A percentile compares a stretch with the other conserved stretches of the same genome.
Evolutionary conservation across 2,113 vertebrate species (phyloP).

Genomic region (Nycticryphes semicollaris): DNA sequence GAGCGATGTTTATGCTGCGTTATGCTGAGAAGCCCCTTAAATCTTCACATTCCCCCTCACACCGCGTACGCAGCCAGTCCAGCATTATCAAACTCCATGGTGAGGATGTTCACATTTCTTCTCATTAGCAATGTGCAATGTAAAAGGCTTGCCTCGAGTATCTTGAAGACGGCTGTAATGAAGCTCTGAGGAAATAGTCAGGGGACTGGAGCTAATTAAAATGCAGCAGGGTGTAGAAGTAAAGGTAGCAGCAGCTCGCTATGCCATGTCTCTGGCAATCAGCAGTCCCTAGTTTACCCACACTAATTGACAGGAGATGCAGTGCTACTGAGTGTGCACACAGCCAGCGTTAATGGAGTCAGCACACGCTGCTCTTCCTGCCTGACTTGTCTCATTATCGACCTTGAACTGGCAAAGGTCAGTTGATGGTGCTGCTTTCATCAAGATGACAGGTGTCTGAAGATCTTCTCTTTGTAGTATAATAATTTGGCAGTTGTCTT

Average conservation of each 20-base stretch:
- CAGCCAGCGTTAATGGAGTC: conserved; percentile 76
- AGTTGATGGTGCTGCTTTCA: conserved; percentile 75
- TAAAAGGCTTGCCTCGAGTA: conserved; percentile 67
- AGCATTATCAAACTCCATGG: conserved; percentile 30
- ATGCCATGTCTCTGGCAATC: conserved; percentile 77
- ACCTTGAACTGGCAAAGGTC: conserved; percentile 85
- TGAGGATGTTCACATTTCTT: conserved; percentile 64
- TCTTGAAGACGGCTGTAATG: conserved; percentile 75
- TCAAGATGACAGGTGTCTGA: conserved; percentile 81
- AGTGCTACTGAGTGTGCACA: conserved; percentile 67
- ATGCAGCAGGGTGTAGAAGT: conserved; percentile 81
- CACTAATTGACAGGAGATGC: conserved; percentile 85
- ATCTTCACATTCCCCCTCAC: not conserved
- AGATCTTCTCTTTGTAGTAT: conserved; percentile 74
- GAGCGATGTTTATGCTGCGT: not conserved
- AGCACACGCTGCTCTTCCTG: conserved; percentile 72
- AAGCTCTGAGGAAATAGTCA: conserved; percentile 77
- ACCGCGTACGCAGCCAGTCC: not conserved
- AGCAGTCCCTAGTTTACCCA: conserved; percentile 75
- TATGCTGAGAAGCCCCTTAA: conserved; percentile 25
- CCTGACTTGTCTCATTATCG: conserved; percentile 85
- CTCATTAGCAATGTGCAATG: conserved; percentile 71
- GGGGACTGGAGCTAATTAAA: conserved; percentile 85
- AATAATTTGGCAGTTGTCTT: conserved; percentile 82
- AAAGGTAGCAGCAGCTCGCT: conserved; percentile 70